Percentiles rank a stretch among this genome's conserved stretches.
phyloP scores from a whole-genome alignment of 2,888 invertebrate genomes.

The Pammene aurita region DNA sequence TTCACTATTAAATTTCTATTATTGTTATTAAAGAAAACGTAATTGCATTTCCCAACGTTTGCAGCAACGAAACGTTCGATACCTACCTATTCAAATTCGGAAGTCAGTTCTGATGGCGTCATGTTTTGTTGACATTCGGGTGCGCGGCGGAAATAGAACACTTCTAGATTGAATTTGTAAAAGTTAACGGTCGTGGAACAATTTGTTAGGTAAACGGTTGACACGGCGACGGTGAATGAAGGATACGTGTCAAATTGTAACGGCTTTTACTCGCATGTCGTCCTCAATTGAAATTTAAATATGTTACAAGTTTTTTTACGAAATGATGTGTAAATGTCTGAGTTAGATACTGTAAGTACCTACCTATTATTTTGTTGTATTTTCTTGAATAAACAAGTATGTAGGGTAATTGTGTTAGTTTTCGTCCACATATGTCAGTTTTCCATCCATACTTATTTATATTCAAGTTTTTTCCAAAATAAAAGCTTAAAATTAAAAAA shows the following conservation, averaged over 20 bases:
- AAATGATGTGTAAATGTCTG: too few species aligned
- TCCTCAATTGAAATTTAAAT: constrained; percentile 20
- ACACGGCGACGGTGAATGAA: constrained; percentile 52
- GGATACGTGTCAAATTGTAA: constrained; percentile 61
- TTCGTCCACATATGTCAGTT: too few species aligned
- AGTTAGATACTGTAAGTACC: too few species aligned
- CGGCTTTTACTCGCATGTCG: constrained; percentile 50
- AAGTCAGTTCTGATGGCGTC: constrained; percentile 69
- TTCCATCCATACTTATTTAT: too few species aligned
- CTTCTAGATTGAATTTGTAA: constrained; percentile 62
- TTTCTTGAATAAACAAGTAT: too few species aligned
- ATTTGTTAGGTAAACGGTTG: constrained; percentile 56
- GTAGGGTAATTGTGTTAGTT: too few species aligned
- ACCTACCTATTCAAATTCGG: constrained; percentile 53
- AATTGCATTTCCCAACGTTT: constrained; percentile 48
- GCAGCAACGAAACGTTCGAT: constrained; percentile 55
- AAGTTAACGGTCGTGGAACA: constrained; percentile 57
- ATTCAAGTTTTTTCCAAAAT: too few species aligned
- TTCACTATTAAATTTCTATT: constrained; percentile 35
- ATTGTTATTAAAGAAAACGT: constrained; percentile 34
- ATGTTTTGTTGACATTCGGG: constrained; percentile 73
- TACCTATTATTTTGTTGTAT: too few species aligned
- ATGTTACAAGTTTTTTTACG: neutral
- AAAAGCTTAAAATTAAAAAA: too few species aligned
- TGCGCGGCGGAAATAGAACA: constrained; percentile 64